phyloP scores from a whole-genome alignment of 2,113 vertebrate species.

The Rhegmatorhina hoffmannsi region DNA sequence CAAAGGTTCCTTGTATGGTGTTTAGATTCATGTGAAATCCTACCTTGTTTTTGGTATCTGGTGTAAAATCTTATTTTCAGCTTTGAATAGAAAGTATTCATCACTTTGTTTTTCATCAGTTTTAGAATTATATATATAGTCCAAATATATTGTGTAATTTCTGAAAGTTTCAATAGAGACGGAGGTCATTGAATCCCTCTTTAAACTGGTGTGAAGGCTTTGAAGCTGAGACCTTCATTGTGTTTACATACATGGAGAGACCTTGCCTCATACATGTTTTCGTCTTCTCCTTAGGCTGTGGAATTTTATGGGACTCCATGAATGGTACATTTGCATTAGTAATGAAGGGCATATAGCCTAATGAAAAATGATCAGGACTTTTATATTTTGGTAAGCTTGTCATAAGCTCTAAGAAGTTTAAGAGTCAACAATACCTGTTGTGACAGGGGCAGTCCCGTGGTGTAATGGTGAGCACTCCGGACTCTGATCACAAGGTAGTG shows the following conservation, averaged over 20 bases:
- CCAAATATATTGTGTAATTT: background rate
- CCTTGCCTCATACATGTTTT: background rate
- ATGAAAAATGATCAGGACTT: background rate
- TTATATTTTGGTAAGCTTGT: background rate
- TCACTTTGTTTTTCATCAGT: background rate
- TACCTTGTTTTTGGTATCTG: background rate
- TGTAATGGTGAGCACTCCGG: too few species aligned
- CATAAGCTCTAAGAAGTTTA: background rate
- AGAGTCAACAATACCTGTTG: background rate
- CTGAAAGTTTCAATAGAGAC: background rate
- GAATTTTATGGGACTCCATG: background rate
- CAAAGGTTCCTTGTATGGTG: background rate
- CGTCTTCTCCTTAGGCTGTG: rapidly evolving
- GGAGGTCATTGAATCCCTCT: background rate
- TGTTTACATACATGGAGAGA: background rate
- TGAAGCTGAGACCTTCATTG: background rate
- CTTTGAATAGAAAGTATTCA: background rate
- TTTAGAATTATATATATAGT: background rate
- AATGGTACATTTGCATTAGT: background rate
- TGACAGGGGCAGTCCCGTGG: too few species aligned
- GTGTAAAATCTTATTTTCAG: background rate
- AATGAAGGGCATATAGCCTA: background rate
- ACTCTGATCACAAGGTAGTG: too few species aligned
- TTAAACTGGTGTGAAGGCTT: background rate
- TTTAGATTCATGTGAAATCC: background rate